phyloP scores from a whole-genome alignment of 2,888 invertebrate genomes.

The Agrilus biguttatus region DNA sequence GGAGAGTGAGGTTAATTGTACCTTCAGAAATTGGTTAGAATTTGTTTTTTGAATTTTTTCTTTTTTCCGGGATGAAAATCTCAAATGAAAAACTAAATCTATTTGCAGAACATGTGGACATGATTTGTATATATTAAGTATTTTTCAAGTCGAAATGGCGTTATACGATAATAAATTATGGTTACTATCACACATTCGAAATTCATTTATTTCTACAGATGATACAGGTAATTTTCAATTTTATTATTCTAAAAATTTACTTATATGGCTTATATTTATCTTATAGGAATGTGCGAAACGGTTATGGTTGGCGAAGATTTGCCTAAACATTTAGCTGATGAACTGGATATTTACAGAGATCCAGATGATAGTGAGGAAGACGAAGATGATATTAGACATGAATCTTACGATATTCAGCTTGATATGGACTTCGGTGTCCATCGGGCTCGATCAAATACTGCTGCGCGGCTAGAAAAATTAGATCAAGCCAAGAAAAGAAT shows the following conservation, averaged over 20 bases:
- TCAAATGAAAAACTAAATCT: no score
- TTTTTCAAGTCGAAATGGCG: constrained; percentile 49
- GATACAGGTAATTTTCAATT: constrained; percentile 46
- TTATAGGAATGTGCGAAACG: constrained; percentile 70
- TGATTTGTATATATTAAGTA: neutral
- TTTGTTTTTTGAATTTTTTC: no score
- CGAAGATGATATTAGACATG: constrained; percentile 53
- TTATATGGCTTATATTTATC: constrained; percentile 1
- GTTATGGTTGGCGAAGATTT: constrained; percentile 79
- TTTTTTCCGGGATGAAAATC: no score
- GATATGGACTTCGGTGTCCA: constrained; percentile 47
- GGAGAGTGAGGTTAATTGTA: no score
- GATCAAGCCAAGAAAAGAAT: constrained; percentile 72
- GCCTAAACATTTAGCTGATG: constrained; percentile 44
- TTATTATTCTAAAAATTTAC: constrained; percentile 1
- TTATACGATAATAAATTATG: constrained; percentile 89
- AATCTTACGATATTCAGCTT: constrained; percentile 67
- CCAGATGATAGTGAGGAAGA: constrained; percentile 65
- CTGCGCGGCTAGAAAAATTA: constrained; percentile 76
- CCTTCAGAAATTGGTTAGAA: no score
- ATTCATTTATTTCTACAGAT: constrained; percentile 90
- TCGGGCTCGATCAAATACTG: constrained; percentile 73
- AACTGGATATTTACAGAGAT: constrained; percentile 53
- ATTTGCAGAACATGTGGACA: no score
- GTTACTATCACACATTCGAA: constrained; percentile 82